Evolutionary conservation across 2,113 vertebrate species (phyloP).

Genomic region (Gallinago jamesoni): DNA sequence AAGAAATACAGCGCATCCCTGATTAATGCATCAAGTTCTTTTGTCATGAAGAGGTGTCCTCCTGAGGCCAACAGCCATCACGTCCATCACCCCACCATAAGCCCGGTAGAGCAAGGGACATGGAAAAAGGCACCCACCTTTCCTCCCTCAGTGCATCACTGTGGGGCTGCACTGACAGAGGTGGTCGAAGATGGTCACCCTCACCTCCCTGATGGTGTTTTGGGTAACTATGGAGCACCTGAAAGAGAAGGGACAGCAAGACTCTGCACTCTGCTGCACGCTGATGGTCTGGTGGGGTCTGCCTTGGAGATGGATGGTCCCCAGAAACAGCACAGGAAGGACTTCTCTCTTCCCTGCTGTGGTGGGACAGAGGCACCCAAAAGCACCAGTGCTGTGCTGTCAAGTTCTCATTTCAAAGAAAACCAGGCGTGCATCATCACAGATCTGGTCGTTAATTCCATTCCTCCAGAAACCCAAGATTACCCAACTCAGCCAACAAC

Average conservation of each 20-base stretch:
- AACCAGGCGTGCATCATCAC: not conserved
- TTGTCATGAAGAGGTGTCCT: not conserved
- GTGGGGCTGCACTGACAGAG: fast-evolving
- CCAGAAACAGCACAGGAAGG: not conserved
- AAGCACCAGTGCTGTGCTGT: slow-evolving; percentile 9
- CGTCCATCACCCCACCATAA: fast-evolving
- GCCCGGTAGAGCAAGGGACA: not conserved
- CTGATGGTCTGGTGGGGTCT: not conserved
- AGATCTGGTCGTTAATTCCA: not conserved
- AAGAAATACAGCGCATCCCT: fast-evolving
- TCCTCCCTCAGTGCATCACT: not conserved
- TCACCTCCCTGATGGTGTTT: not conserved
- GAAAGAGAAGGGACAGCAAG: not conserved
- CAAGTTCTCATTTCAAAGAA: slow-evolving; percentile 21
- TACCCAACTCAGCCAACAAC: slow-evolving; percentile 13
- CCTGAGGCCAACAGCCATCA: not conserved
- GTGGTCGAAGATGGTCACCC: fast-evolving
- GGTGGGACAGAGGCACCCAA: not conserved
- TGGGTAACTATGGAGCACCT: not conserved
- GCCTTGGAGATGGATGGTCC: not conserved
- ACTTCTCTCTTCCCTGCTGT: not conserved
- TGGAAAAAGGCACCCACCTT: not conserved
- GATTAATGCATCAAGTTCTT: fast-evolving
- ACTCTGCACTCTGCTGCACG: not conserved
- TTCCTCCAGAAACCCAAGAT: slow-evolving; percentile 27